Evolutionary conservation across 2,113 vertebrate genomes (phyloP).

Genomic region (Mormyrus lacerda): DNA sequence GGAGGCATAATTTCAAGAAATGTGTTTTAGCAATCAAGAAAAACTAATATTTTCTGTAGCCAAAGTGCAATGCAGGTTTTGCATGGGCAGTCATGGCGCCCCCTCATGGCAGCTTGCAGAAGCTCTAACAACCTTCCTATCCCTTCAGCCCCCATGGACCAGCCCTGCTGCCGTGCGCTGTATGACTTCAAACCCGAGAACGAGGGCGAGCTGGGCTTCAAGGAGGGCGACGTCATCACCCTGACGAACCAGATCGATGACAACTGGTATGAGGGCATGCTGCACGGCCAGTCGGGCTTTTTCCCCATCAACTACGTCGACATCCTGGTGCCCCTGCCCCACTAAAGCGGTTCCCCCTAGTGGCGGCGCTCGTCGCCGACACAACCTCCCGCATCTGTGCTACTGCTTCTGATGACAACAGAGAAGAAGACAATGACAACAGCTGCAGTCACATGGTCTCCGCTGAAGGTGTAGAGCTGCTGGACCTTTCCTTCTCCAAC

Average conservation of each 20-base stretch:
- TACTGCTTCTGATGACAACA: slow-evolving; percentile 32
- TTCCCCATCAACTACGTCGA: slow-evolving; percentile 96
- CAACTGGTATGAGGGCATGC: slow-evolving; percentile 97
- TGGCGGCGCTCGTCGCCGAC: background rate
- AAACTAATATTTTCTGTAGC: background rate
- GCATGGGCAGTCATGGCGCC: background rate
- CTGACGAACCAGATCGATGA: slow-evolving; percentile 95
- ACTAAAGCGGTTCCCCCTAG: slow-evolving; percentile 54
- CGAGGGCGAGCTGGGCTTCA: slow-evolving; percentile 90
- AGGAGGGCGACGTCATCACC: slow-evolving; percentile 87
- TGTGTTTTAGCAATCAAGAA: background rate
- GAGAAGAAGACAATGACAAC: slow-evolving; percentile 7
- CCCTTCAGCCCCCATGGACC: slow-evolving; percentile 67
- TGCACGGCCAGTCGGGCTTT: slow-evolving; percentile 90
- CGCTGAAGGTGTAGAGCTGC: background rate
- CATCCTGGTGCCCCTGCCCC: slow-evolving; percentile 86
- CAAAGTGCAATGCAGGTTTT: background rate
- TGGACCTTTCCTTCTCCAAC: slow-evolving; percentile 10
- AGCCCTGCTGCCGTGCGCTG: slow-evolving; percentile 86
- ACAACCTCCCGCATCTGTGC: slow-evolving; percentile 45
- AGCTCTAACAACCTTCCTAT: background rate
- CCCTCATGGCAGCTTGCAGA: background rate
- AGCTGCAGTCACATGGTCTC: background rate
- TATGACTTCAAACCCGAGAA: slow-evolving; percentile 96
- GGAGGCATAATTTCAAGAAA: background rate